A percentile compares a stretch with the other conserved stretches of the same genome.
phyloP scores from a whole-genome alignment of 2,797 vertebrate genomes.

The Sandelia bainsii region DNA sequence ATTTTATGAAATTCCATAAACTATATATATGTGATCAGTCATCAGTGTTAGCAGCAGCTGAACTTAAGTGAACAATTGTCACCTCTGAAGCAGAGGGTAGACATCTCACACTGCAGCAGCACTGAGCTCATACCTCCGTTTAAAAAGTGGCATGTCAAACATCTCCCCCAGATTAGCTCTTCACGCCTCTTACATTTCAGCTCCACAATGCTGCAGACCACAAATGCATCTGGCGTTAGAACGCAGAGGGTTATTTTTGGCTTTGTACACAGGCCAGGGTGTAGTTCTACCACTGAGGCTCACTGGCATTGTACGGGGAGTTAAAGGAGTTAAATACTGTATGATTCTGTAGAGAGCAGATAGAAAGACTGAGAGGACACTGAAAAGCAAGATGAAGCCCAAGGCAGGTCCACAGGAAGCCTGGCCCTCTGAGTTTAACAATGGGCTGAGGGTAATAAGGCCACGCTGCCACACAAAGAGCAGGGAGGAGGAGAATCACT shows the following conservation, averaged over 20 bases:
- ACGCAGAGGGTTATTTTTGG: conserved; percentile 49
- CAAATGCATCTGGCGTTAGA: conserved; percentile 47
- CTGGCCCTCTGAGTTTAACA: conserved; percentile 62
- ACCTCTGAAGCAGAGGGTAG: background rate
- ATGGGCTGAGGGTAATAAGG: conserved; percentile 65
- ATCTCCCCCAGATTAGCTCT: conserved; percentile 35
- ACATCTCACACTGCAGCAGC: background rate
- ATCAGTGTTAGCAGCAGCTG: no score
- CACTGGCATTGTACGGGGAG: conserved; percentile 14
- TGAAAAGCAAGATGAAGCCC: conserved; percentile 20
- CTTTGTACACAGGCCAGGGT: conserved; percentile 19
- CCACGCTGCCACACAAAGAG: conserved; percentile 58
- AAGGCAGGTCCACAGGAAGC: conserved; percentile 72
- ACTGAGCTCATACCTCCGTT: conserved; percentile 23
- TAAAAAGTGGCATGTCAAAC: conserved; percentile 14
- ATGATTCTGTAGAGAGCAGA: background rate
- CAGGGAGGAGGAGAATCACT: conserved; percentile 43
- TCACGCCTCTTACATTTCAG: conserved; percentile 48
- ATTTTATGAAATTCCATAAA: no score
- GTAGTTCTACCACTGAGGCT: conserved; percentile 49
- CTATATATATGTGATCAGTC: no score
- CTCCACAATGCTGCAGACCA: conserved; percentile 35
- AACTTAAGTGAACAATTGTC: background rate
- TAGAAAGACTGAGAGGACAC: background rate
- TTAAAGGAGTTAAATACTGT: background rate